A percentile compares a stretch with the other conserved stretches of the same genome.
Evolutionary conservation across 2,888 invertebrate species (phyloP).

Genomic region (Thera obeliscata): DNA sequence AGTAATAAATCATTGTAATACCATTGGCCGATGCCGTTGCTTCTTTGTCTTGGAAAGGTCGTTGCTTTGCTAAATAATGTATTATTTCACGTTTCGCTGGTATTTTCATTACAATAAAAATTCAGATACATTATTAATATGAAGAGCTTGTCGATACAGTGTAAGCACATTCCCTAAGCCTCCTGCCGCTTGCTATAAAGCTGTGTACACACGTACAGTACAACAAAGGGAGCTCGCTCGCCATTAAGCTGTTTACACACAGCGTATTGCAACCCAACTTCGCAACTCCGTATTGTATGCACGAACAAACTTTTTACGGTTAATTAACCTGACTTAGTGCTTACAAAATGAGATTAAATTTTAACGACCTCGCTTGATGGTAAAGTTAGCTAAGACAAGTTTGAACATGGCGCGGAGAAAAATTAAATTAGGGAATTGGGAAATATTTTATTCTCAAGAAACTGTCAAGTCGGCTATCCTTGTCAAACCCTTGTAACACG

Average conservation of each 20-base stretch:
- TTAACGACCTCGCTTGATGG: constrained; percentile 17
- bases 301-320: constrained; percentile 16
- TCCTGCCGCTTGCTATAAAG: constrained; percentile 4
- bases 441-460: background rate
- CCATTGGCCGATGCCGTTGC: no score
- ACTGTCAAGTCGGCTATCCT: background rate
- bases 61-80: no score
- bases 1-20: no score
- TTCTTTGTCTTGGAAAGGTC: no score
- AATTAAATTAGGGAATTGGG: background rate
- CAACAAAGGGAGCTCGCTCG: constrained; percentile 11
- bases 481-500: background rate
- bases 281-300: constrained; percentile 9
- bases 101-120: background rate
- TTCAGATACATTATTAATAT: background rate
- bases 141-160: background rate
- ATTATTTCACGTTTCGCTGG: no score
- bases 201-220: constrained; percentile 10
- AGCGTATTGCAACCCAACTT: constrained; percentile 26
- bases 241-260: constrained; percentile 28
- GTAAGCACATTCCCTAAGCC: background rate
- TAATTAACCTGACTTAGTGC: constrained; percentile 25
- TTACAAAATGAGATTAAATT: constrained; percentile 20
- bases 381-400: constrained; percentile 9
- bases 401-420: background rate